phyloP scores from a whole-genome alignment of 1,140 invertebrate species.

The Drosophila repletoides region DNA sequence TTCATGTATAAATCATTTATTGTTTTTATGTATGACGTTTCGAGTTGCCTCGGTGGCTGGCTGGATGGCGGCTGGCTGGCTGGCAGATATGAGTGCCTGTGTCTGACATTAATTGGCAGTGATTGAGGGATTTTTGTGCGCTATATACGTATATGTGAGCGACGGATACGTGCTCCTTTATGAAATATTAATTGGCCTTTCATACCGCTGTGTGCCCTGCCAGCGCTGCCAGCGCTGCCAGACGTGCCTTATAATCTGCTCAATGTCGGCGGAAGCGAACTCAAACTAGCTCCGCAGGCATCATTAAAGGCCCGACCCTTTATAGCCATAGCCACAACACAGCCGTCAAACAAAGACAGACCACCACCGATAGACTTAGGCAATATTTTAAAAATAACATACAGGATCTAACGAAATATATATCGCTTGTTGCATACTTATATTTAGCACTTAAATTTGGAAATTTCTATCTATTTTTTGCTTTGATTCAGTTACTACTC shows the following conservation, averaged over 20 bases:
- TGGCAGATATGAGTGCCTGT: slow-evolving; percentile 78
- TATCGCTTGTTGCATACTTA: too few species aligned
- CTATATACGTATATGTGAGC: slow-evolving; percentile 22
- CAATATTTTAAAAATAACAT: slow-evolving; percentile 3
- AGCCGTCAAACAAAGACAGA: slow-evolving; percentile 4
- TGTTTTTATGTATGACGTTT: slow-evolving; percentile 74
- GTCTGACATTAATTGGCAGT: slow-evolving; percentile 81
- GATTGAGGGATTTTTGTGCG: slow-evolving; percentile 78
- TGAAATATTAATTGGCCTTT: slow-evolving; percentile 81
- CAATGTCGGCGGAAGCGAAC: slow-evolving; percentile 54
- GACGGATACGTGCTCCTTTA: slow-evolving; percentile 73
- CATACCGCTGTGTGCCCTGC: slow-evolving; percentile 37
- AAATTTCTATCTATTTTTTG: too few species aligned
- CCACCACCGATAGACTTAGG: background rate
- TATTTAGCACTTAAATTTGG: too few species aligned
- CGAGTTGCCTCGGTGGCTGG: slow-evolving; percentile 45
- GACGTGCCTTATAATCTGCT: slow-evolving; percentile 68
- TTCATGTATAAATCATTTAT: slow-evolving; percentile 80
- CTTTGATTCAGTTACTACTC: too few species aligned
- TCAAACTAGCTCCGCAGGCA: slow-evolving; percentile 28
- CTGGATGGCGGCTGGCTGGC: slow-evolving; percentile 44
- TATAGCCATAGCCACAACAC: background rate
- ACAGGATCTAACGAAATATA: background rate
- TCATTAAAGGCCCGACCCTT: slow-evolving; percentile 37
- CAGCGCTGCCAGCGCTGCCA: slow-evolving; percentile 43